Conservation (phyloP, 1,140 invertebrate genomes). For the Vanessa atalanta region DNA sequence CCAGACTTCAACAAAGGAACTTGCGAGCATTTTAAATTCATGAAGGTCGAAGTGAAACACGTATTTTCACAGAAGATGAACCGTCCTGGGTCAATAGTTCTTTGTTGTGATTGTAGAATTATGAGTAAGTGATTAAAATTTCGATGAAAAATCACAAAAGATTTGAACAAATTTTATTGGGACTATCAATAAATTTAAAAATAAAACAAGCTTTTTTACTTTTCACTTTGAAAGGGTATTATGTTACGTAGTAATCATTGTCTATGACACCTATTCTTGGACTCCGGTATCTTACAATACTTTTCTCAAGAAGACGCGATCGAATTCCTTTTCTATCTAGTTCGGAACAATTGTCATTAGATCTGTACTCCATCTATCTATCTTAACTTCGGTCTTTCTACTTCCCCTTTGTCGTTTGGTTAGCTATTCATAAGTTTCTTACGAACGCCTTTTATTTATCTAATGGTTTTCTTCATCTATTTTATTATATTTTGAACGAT, state of each 20-base stretch:
- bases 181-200: too few relatives aligned
- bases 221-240: too few relatives aligned
- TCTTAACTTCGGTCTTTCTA: constrained; percentile 2
- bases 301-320: neutral
- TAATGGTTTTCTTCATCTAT: neutral
- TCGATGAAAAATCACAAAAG: neutral
- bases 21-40: constrained; percentile 18
- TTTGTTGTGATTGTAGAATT: neutral
- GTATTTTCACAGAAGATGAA: constrained; percentile 1
- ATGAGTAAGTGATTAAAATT: neutral
- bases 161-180: neutral
- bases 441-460: neutral
- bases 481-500: too few relatives aligned
- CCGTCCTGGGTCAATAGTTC: neutral
- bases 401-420: neutral
- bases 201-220: too few relatives aligned
- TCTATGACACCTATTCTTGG: too few relatives aligned
- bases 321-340: neutral
- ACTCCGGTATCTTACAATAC: neutral
- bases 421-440: constrained; percentile 3
- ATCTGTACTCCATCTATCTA: neutral
- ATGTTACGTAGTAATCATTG: too few relatives aligned
- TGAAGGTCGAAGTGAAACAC: constrained; percentile 22
- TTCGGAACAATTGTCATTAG: constrained; percentile 6
- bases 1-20: constrained; percentile 16